Evolutionary conservation across 2,888 invertebrate genomes (phyloP), one percentile per base, ranked within the genome.

Genomic region (Corythucha ciliata): DNA sequence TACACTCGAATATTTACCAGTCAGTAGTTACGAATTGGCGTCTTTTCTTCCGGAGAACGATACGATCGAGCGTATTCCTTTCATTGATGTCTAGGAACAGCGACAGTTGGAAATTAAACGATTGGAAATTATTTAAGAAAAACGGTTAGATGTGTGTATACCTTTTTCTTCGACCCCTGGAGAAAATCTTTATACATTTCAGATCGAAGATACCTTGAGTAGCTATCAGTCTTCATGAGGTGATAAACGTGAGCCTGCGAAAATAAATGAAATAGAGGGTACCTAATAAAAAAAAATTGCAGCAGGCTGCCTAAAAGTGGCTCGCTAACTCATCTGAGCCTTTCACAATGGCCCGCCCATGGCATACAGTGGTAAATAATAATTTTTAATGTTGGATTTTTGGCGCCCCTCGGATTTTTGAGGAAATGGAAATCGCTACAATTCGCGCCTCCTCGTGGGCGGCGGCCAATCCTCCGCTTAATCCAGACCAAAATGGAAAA

Each of bases 171-270:
- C 59, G 92, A 88, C 60, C 91, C 91, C 68, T 87, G 92, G 56
- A 96, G 74, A 67, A 87, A 91, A 63, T 96, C 96, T 76, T 94
- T 94, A 73, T 97, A 98, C 87, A 94, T 91, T 63, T 97, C 97
- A 1, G 96, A 97, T 59, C 98, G 82, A 48, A 98, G 75, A 68
- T 97, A 98, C 61, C 98, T 78, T 48, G 94, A 94, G 68, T 99
- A 98, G 66, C 93, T 94, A 72, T 98, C 98, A 59, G 91, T 93
- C 69, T 97, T 97, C 98, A 98, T 99, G 62, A 99, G 75, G 66
- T 96, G 93, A 70, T 96, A 98, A 32, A 98, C 96, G 71, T 98
- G 98, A 6, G 93, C 89, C 92, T 93, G 74, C 10, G 71, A 67
- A 48, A 60, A 22, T 53, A 53, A 21, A 45, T 41, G n/a, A n/a